Evolutionary conservation across 2,888 invertebrate genomes (phyloP).

Genomic region (Hyppa rectilinea): DNA sequence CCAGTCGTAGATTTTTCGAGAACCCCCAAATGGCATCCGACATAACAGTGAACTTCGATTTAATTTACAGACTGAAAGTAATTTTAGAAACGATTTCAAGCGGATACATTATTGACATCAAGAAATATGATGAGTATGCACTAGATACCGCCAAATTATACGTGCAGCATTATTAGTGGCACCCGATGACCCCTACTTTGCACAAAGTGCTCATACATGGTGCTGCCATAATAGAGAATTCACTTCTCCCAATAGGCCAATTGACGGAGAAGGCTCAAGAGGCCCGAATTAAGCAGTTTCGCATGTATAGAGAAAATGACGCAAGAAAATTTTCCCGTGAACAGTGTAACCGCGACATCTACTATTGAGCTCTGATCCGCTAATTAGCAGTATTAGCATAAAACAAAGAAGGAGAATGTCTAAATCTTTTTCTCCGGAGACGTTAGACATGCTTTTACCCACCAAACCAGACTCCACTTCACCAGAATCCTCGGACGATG

Average conservation of each 20-base stretch:
- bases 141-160: neutral
- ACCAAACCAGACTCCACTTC: conserved; percentile 18
- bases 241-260: conserved; percentile 6
- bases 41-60: conserved; percentile 1
- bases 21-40: neutral
- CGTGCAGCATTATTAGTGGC: neutral
- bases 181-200: conserved; percentile 7
- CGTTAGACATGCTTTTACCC: conserved; percentile 16
- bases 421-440: conserved; percentile 3
- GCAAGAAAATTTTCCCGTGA: neutral
- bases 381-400: conserved; percentile 4
- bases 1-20: conserved; percentile 7
- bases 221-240: conserved; percentile 2
- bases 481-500: conserved; percentile 12
- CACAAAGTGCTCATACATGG: conserved; percentile 11
- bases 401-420: conserved; percentile 8
- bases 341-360: conserved; percentile 15
- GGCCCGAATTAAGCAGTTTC: conserved; percentile 4
- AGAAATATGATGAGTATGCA: conserved; percentile 10
- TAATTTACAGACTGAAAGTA: neutral
- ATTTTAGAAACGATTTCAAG: conserved; percentile 11
- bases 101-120: neutral
- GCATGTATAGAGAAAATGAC: neutral
- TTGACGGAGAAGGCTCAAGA: conserved; percentile 6
- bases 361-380: conserved; percentile 1